Percentiles rank a stretch among this genome's conserved stretches.
phyloP scores from a whole-genome alignment of 92 coral and sea anemone genomes.

The Epizoanthus stellaris region DNA sequence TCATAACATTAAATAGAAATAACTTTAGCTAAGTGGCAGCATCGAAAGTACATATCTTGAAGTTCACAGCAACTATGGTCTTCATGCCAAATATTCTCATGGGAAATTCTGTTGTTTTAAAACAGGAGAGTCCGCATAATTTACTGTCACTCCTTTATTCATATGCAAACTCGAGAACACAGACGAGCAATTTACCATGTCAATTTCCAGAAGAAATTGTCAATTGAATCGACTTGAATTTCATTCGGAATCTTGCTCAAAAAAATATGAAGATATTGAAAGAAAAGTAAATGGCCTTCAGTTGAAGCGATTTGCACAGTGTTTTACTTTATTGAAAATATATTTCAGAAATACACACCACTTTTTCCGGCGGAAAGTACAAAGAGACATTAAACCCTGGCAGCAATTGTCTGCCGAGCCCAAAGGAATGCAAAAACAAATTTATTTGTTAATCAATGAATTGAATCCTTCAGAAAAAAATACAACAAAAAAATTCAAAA shows the following conservation, averaged over 20 bases:
- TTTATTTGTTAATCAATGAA: conserved; percentile 46
- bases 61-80: neutral
- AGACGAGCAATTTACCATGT: conserved; percentile 7
- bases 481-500: conserved; percentile 15
- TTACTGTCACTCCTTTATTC: conserved; percentile 15
- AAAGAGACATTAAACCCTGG: conserved; percentile 7
- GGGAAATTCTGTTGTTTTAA: conserved; percentile 30
- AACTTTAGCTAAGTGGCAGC: neutral
- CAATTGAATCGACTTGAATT: neutral
- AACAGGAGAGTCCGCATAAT: conserved; percentile 21
- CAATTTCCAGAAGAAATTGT: conserved; percentile 2
- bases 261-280: neutral
- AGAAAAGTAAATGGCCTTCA: neutral
- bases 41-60: conserved; percentile 9
- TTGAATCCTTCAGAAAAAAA: conserved; percentile 18
- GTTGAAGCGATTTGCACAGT: neutral
- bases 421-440: conserved; percentile 40
- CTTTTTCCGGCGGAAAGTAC: conserved; percentile 7
- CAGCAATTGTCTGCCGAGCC: conserved; percentile 19
- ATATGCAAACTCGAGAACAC: conserved; percentile 35
- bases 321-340: neutral
- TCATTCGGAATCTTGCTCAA: neutral
- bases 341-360: neutral
- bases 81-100: conserved; percentile 27
- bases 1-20: conserved; percentile 11